Evolutionary conservation across 2,113 vertebrate genomes (phyloP), one percentile per base, ranked within the genome.

Genomic region (Syrrhaptes paradoxus): DNA sequence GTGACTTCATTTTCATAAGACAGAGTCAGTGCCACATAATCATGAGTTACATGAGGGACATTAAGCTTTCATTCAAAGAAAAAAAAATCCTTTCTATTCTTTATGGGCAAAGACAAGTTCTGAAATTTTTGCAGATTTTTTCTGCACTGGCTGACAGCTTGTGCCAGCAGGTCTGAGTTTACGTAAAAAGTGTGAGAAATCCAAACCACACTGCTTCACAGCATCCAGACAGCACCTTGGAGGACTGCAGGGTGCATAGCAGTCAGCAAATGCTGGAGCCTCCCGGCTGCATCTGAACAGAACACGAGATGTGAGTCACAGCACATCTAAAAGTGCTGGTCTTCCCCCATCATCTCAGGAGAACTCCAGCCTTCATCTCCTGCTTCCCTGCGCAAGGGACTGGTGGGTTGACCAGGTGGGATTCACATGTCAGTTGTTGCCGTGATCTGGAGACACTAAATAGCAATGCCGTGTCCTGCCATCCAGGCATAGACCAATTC

Each of bases 391-490:
- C 78, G 29, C 36, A 45, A 22, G 46, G 45, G 19, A 5, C n/a
- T 8, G 15, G 16, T 51, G 28, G 13, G 14, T 3, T 26, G 54
- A 34, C 45, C 31, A 21, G n/a, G 17, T 41, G 19, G 26, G 13
- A 65, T n/a, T n/a, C 3, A 0, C 0, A 4, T 5, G 25, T 9
- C 46, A 11, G 5, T 5, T 28, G 28, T 41, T 29, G 68, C 68
- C 48, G 1, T 12, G 32, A 9, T 4, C 31, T 38, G 63, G 15
- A 32, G 29, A 55, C 29, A 55, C 12, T 45, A 6, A 55, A 10
- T 3, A 51, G 38, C 13, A n/a, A 13, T 11, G 7, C 1, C 12
- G 20, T 17, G 10, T 29, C 29, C 76, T 66, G 80, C 59, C 61
- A 11, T 2, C 20, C 45, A 34, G 20, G 21, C 43, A 21, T 1